These are phyloP conservation scores for Ophraella communa DNA, from an alignment of 2,888 invertebrate species.

Conservation along the genomic window DNA sequence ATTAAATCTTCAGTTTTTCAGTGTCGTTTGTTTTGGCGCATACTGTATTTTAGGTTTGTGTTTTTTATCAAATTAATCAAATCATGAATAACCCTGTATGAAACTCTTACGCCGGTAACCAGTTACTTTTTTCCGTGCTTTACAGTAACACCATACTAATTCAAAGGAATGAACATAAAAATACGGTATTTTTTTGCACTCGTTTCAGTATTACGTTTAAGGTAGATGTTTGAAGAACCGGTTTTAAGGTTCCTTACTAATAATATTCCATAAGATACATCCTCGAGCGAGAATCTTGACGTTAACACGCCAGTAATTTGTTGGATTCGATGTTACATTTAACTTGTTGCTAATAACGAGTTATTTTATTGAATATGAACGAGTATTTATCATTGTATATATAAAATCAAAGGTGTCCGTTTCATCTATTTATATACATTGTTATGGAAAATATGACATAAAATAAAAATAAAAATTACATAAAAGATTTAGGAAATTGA, in stretches of 20 bases:
- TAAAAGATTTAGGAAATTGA: no score
- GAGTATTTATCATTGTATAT: neutral
- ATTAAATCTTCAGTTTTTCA: no score
- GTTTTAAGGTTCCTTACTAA: slow-evolving; percentile 21
- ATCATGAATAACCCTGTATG: neutral
- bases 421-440: no score
- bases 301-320: slow-evolving; percentile 3
- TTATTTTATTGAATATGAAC: neutral
- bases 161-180: slow-evolving; percentile 23
- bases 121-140: slow-evolving; percentile 11
- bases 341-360: slow-evolving; percentile 1
- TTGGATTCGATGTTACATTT: slow-evolving; percentile 7
- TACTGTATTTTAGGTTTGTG: neutral
- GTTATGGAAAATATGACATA: no score
- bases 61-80: neutral
- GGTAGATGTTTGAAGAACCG: slow-evolving; percentile 10
- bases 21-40: no score
- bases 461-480: no score
- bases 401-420: no score
- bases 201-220: slow-evolving; percentile 8
- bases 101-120: neutral
- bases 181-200: slow-evolving; percentile 19
- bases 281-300: slow-evolving; percentile 3
- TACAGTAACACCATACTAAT: slow-evolving; percentile 20
- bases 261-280: slow-evolving; percentile 20